Evolutionary conservation across 2,113 vertebrate genomes (phyloP).

Genomic region (human (Homo sapiens)): DNA sequence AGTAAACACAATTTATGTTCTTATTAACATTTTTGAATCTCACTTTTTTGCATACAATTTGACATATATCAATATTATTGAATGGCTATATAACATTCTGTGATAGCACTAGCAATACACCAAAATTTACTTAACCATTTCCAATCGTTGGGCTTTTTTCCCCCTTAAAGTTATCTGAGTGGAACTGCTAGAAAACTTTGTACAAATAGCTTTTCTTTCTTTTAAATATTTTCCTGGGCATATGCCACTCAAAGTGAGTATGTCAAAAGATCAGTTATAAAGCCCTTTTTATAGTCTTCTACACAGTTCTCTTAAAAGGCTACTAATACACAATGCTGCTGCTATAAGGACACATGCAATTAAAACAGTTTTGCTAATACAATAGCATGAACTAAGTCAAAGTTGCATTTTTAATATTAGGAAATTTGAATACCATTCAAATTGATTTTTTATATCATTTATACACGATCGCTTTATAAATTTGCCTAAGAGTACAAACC

Average conservation of each 20-base stretch:
- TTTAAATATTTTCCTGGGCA: slow-evolving; percentile 25
- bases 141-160: background rate
- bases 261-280: background rate
- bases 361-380: background rate
- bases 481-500: background rate
- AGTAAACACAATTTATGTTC: slow-evolving; percentile 14
- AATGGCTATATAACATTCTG: background rate
- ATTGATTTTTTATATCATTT: background rate
- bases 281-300: background rate
- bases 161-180: background rate
- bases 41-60: slow-evolving; percentile 19
- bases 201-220: background rate
- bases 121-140: slow-evolving; percentile 29
- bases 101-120: slow-evolving; percentile 3
- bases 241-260: slow-evolving; percentile 23
- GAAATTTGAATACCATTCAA: background rate
- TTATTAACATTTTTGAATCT: slow-evolving; percentile 40
- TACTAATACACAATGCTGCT: background rate
- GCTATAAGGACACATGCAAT: background rate
- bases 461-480: background rate
- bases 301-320: background rate
- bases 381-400: background rate
- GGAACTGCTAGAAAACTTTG: background rate
- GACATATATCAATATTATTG: slow-evolving; percentile 17
- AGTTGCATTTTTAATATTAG: background rate